phyloP scores from a whole-genome alignment of 2,888 invertebrate genomes.

The Octonoba sinensis region DNA sequence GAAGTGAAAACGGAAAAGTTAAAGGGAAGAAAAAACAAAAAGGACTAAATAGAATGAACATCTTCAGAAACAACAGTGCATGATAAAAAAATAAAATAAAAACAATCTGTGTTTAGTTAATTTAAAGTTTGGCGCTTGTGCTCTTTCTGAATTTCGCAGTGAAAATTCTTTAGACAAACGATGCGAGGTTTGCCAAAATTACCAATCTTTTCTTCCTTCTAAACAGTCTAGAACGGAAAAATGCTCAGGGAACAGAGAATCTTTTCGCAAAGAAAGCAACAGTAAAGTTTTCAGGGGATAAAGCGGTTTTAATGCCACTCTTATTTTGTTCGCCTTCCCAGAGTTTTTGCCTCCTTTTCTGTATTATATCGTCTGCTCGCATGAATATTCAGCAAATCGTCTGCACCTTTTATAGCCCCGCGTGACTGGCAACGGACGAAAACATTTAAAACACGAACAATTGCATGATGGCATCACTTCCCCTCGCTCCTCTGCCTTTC shows the following conservation, averaged over 20 bases:
- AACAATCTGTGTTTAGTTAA: conserved; percentile 60
- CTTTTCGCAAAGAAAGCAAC: conserved; percentile 36
- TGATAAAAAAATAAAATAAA: conserved; percentile 19
- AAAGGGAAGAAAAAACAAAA: conserved; percentile 31
- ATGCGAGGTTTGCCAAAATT: conserved; percentile 44
- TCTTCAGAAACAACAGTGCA: conserved; percentile 48
- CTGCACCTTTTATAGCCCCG: conserved; percentile 50
- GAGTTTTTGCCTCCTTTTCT: conserved; percentile 39
- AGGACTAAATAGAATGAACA: conserved; percentile 50
- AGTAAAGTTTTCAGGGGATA: conserved; percentile 49
- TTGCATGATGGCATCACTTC: conserved; percentile 50
- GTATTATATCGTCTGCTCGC: conserved; percentile 47
- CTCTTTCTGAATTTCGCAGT: conserved; percentile 35
- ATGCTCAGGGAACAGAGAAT: conserved; percentile 26
- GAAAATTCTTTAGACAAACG: conserved; percentile 55
- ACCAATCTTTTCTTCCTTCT: conserved; percentile 56
- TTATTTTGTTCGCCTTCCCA: conserved; percentile 51
- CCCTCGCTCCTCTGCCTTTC: neutral
- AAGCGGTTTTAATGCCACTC: conserved; percentile 53
- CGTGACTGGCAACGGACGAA: conserved; percentile 61
- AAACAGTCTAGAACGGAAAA: conserved; percentile 38
- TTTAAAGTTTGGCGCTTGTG: conserved; percentile 47
- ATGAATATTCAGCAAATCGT: conserved; percentile 63
- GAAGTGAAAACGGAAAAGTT: conserved; percentile 42
- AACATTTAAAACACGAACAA: conserved; percentile 63